Conservation (phyloP, 1,140 invertebrate genomes). For the Apocrypta bakeri region DNA sequence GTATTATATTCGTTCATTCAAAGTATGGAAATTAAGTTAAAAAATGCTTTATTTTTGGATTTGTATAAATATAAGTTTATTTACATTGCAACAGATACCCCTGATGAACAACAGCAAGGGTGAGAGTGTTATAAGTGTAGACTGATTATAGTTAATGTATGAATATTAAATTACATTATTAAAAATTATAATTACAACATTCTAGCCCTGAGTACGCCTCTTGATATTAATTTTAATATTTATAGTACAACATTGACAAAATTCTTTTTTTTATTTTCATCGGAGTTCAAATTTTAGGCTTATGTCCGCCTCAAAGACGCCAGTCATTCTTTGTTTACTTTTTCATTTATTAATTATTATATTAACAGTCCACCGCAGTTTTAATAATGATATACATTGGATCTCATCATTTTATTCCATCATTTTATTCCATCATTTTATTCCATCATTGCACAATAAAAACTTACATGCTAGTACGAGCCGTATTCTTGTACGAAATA, state of each 20-base stretch:
- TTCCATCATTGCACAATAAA: slow-evolving; percentile 51
- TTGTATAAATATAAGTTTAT: slow-evolving; percentile 75
- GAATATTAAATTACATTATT: slow-evolving; percentile 62
- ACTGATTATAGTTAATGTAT: slow-evolving; percentile 65
- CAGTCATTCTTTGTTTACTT: slow-evolving; percentile 28
- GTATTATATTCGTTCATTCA: too few relatives aligned
- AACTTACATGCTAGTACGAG: slow-evolving; percentile 44
- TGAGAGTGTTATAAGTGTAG: slow-evolving; percentile 65
- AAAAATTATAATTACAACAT: slow-evolving; percentile 71
- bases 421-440: slow-evolving; percentile 43
- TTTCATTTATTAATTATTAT: slow-evolving; percentile 42
- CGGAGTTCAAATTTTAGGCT: slow-evolving; percentile 30
- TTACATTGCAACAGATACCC: slow-evolving; percentile 73
- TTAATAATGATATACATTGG: slow-evolving; percentile 44
- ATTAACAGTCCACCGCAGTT: slow-evolving; percentile 45
- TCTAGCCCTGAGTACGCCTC: slow-evolving; percentile 59
- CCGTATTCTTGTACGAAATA: slow-evolving; percentile 43
- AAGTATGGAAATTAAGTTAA: not conserved
- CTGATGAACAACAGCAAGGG: slow-evolving; percentile 63
- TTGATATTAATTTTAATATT: slow-evolving; percentile 53
- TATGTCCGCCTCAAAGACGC: slow-evolving; percentile 35
- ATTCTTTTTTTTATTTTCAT: slow-evolving; percentile 47
- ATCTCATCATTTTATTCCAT: slow-evolving; percentile 35
- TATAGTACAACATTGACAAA: slow-evolving; percentile 49
- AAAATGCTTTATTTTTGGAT: slow-evolving; percentile 32